phyloP scores from a whole-genome alignment of 2,888 invertebrate species.

The Caenorhabditis sinica region DNA sequence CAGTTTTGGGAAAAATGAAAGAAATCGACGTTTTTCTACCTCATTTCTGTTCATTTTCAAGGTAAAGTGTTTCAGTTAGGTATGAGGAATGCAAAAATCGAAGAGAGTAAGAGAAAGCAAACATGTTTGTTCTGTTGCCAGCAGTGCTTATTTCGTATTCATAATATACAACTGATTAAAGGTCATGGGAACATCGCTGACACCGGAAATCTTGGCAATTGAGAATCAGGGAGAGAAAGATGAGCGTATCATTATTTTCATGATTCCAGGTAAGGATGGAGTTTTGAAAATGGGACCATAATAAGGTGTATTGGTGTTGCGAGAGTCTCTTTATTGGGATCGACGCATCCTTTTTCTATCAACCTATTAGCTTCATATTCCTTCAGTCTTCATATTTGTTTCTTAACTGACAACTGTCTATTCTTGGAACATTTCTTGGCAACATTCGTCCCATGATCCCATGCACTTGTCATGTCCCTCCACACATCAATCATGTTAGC shows the following conservation, averaged over 20 bases:
- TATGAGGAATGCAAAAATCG: neutral
- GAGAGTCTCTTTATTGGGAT: too few species aligned
- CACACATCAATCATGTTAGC: slow-evolving; percentile 35
- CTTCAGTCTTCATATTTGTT: too few species aligned
- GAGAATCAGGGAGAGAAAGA: slow-evolving; percentile 72
- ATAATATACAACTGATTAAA: slow-evolving; percentile 16
- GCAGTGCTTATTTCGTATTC: slow-evolving; percentile 18
- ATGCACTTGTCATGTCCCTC: neutral
- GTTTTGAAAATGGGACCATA: neutral
- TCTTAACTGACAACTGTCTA: neutral
- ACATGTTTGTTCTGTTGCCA: slow-evolving; percentile 16
- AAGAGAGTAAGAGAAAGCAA: neutral
- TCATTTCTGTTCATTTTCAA: slow-evolving; percentile 1
- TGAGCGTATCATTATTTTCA: slow-evolving; percentile 71
- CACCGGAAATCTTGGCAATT: slow-evolving; percentile 62
- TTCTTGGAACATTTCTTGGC: slow-evolving; percentile 11
- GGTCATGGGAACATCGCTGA: slow-evolving; percentile 73
- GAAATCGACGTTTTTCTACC: neutral
- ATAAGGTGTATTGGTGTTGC: too few species aligned
- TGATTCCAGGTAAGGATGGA: slow-evolving; percentile 78
- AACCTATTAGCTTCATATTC: too few species aligned
- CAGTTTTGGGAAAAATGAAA: slow-evolving; percentile 23
- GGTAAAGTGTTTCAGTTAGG: slow-evolving; percentile 4
- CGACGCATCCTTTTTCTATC: too few species aligned
- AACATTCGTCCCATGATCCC: slow-evolving; percentile 8